These are phyloP conservation scores for Merodon equestris DNA, from an alignment of 2,888 invertebrate genomes.

Conservation along the genomic window DNA sequence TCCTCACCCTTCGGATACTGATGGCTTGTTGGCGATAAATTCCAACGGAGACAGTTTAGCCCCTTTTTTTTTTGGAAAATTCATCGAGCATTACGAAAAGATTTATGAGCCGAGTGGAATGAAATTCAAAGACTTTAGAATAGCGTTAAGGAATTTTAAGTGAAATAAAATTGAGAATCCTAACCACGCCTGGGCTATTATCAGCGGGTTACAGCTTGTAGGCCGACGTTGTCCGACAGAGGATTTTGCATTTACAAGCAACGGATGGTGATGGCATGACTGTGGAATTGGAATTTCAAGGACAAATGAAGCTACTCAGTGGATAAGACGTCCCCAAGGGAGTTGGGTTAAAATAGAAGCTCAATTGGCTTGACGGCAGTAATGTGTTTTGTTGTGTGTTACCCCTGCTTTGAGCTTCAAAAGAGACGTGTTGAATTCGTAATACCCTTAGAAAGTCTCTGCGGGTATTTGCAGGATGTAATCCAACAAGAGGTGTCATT, in stretches of 20 bases:
- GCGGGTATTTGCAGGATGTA: too few relatives aligned
- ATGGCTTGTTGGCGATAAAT: constrained; percentile 18
- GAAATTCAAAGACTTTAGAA: constrained; percentile 20
- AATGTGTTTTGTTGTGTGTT: not conserved
- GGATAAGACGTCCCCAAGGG: not conserved
- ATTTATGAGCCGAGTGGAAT: constrained; percentile 29
- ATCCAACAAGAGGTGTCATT: too few relatives aligned
- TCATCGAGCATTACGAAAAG: constrained; percentile 1
- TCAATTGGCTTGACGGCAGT: constrained; percentile 21
- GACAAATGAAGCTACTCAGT: constrained; percentile 23
- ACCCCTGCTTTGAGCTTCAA: too few relatives aligned
- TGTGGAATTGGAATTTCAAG: constrained; percentile 15
- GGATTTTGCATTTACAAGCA: constrained; percentile 7
- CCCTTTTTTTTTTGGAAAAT: constrained; percentile 4
- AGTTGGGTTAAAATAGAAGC: constrained; percentile 18
- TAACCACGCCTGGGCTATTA: not conserved
- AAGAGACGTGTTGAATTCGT: too few relatives aligned
- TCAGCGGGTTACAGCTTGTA: constrained; percentile 9
- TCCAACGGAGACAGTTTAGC: constrained; percentile 13
- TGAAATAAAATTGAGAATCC: constrained; percentile 39
- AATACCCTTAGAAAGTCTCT: too few relatives aligned
- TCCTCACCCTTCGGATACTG: not conserved
- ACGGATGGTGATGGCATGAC: not conserved
- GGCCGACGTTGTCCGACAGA: constrained; percentile 44
- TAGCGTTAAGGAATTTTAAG: constrained; percentile 38